Conservation (phyloP, 1,140 invertebrate genomes). For the Adelges cooleyi region DNA sequence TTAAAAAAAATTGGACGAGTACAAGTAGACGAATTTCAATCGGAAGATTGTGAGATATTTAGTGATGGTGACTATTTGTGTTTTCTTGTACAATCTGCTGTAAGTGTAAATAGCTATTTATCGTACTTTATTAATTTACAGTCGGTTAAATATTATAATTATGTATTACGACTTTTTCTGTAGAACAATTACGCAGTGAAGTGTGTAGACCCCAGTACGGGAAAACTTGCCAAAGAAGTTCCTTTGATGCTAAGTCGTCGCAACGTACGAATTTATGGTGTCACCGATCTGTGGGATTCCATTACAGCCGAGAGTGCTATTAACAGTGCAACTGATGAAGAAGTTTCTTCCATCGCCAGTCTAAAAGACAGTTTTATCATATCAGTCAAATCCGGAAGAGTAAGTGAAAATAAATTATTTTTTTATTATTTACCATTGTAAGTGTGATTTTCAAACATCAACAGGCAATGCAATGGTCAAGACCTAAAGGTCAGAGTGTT, state of each 20-base stretch:
- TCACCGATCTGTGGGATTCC: conserved; percentile 15
- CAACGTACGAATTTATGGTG: conserved; percentile 20
- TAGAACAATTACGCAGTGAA: conserved; percentile 16
- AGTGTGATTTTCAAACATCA: too few species aligned
- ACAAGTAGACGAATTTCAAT: neutral
- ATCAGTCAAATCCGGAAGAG: conserved; percentile 20
- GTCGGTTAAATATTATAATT: too few species aligned
- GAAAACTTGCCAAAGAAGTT: conserved; percentile 23
- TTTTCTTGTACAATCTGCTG: conserved; percentile 11
- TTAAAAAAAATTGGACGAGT: conserved; percentile 15
- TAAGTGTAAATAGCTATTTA: neutral
- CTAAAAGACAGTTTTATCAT: conserved; percentile 26
- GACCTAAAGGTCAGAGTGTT: conserved; percentile 2
- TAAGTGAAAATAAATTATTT: neutral
- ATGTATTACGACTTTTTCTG: neutral
- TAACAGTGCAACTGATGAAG: conserved; percentile 21
- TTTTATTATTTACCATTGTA: too few species aligned
- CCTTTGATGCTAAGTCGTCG: conserved; percentile 21
- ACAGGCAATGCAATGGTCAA: conserved; percentile 19
- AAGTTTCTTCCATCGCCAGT: conserved; percentile 4
- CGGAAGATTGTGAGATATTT: neutral
- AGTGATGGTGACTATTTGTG: conserved; percentile 15
- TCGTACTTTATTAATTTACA: too few species aligned
- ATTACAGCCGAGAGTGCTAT: conserved; percentile 24
- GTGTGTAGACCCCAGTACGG: conserved; percentile 17